Evolutionary conservation across 2,797 vertebrate species (phyloP).

Genomic region (Aselliscus stoliczkanus): DNA sequence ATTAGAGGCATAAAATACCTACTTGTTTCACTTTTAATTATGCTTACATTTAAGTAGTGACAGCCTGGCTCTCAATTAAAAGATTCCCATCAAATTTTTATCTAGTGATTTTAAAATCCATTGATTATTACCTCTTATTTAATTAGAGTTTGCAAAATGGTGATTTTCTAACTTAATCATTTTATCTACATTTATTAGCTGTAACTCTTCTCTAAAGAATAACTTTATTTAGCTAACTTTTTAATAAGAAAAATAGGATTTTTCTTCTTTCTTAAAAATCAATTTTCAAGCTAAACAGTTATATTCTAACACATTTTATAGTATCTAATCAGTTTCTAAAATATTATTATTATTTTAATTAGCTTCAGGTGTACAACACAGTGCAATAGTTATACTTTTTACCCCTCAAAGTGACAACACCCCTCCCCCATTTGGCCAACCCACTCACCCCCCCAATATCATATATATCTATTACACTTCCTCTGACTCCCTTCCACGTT

Average conservation of each 20-base stretch:
- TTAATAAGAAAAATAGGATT: neutral
- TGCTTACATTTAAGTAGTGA: neutral
- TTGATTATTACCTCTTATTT: neutral
- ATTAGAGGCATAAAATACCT: neutral
- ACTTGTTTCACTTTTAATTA: neutral
- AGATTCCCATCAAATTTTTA: neutral
- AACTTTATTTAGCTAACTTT: neutral
- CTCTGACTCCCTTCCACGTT: too few relatives aligned
- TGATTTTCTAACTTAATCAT: neutral
- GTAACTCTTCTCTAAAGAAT: neutral
- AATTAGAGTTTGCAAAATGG: neutral
- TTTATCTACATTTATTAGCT: neutral
- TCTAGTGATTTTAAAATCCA: neutral
- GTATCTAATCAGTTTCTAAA: neutral
- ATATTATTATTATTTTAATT: too few relatives aligned
- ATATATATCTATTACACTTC: too few relatives aligned
- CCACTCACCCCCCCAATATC: too few relatives aligned
- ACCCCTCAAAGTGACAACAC: too few relatives aligned
- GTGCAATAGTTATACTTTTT: too few relatives aligned
- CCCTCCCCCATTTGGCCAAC: too few relatives aligned
- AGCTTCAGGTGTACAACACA: too few relatives aligned
- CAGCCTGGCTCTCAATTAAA: neutral
- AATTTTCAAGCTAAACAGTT: neutral
- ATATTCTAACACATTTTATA: neutral
- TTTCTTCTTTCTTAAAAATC: neutral